Percentiles rank a stretch among this genome's conserved stretches.
phyloP scores from a whole-genome alignment of 2,888 invertebrate species.

The Acanthosepion esculentum region DNA sequence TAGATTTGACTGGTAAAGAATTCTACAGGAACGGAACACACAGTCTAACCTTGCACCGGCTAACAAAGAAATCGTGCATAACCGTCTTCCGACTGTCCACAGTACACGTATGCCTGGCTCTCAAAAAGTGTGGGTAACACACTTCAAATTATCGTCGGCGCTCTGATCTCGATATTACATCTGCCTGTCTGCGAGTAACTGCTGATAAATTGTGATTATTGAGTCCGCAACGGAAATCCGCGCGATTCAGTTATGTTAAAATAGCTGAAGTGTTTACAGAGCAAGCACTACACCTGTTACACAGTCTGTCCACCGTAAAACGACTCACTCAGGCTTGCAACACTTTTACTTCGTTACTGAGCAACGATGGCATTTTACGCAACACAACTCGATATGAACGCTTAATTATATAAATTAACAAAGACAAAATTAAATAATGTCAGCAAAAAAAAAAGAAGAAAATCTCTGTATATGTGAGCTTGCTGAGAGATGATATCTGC shows the following conservation, averaged over 20 bases:
- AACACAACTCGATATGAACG: background rate
- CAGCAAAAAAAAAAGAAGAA: background rate
- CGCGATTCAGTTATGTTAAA: background rate
- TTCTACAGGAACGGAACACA: background rate
- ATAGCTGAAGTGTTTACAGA: background rate
- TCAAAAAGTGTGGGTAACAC: background rate
- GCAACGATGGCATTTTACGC: background rate
- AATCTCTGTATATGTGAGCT: background rate
- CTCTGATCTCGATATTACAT: background rate
- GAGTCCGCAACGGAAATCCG: background rate
- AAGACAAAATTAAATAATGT: background rate
- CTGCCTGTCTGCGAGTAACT: background rate
- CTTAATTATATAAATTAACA: constrained; percentile 6
- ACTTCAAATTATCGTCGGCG: background rate
- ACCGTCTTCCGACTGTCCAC: background rate
- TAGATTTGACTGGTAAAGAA: background rate
- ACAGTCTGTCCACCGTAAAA: background rate
- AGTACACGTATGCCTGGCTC: background rate
- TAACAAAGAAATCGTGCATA: background rate
- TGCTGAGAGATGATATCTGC: background rate
- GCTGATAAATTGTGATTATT: constrained; percentile 33
- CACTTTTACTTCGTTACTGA: background rate
- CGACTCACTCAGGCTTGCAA: background rate
- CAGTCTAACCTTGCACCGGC: background rate
- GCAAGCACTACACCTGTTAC: constrained; percentile 1